Evolutionary conservation across 2,797 vertebrate genomes (phyloP).

Genomic region (Acridotheres tristis): DNA sequence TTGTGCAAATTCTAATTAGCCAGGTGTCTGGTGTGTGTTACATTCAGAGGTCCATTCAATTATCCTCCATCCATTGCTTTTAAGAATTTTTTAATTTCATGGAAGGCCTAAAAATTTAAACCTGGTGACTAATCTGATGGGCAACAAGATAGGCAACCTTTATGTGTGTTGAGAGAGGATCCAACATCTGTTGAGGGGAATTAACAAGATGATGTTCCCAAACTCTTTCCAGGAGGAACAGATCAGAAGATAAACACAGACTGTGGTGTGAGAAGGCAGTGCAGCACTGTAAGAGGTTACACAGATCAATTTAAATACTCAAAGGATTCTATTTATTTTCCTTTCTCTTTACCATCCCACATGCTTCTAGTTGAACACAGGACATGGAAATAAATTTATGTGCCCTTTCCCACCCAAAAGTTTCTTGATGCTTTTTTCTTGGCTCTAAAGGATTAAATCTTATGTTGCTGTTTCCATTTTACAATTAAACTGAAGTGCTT

Average conservation of each 20-base stretch:
- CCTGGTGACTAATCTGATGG: neutral
- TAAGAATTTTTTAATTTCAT: neutral
- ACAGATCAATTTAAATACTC: neutral
- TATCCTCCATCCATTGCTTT: neutral
- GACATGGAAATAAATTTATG: neutral
- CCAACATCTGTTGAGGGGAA: neutral
- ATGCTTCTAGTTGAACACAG: neutral
- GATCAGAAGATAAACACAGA: neutral
- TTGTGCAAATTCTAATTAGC: neutral
- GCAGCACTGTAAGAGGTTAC: neutral
- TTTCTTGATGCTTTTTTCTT: neutral
- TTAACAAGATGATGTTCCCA: neutral
- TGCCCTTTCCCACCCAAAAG: neutral
- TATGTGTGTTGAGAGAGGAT: rapidly evolving
- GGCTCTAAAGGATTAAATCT: neutral
- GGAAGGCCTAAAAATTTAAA: neutral
- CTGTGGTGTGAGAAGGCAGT: neutral
- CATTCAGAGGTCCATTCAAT: neutral
- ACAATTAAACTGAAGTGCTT: conserved; percentile 43
- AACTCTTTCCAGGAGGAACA: neutral
- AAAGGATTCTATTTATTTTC: neutral
- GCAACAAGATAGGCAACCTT: neutral
- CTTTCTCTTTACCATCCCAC: neutral
- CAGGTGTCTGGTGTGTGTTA: neutral
- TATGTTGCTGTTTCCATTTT: conserved; percentile 19